A percentile compares a stretch with the other conserved stretches of the same genome.
These are phyloP conservation scores for Luperina testacea DNA, from an alignment of 2,888 invertebrate genomes.

Conservation along the genomic window DNA sequence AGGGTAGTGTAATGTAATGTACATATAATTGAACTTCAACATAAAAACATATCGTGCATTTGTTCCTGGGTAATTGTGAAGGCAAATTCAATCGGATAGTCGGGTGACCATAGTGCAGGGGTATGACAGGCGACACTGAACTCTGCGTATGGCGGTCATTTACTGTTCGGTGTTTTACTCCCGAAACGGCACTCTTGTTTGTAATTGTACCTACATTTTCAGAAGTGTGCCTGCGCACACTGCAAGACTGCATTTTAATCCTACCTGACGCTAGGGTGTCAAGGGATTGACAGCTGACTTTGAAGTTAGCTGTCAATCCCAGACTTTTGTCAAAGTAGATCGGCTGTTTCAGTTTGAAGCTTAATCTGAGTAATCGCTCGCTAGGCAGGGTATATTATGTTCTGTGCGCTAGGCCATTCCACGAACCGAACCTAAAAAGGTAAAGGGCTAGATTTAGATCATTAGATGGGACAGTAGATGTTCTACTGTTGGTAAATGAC, in stretches of 20 bases:
- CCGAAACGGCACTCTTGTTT: background rate
- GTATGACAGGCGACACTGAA: conserved; percentile 46
- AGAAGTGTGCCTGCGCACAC: no score
- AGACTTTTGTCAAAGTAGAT: background rate
- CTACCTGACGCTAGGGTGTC: background rate
- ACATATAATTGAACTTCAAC: background rate
- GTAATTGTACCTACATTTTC: conserved; percentile 10
- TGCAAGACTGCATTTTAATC: no score
- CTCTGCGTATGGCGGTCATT: conserved; percentile 38
- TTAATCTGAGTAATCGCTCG: background rate
- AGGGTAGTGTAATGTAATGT: background rate
- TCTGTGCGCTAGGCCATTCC: no score
- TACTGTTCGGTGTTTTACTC: conserved; percentile 14
- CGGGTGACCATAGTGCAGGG: conserved; percentile 34
- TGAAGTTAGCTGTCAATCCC: background rate
- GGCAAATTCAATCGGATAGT: conserved; percentile 58
- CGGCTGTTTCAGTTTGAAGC: background rate
- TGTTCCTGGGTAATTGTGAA: conserved; percentile 34
- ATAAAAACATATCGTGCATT: conserved; percentile 4
- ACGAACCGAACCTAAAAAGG: background rate
- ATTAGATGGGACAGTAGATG: background rate
- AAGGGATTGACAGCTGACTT: background rate
- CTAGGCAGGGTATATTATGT: no score
- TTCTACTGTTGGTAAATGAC: background rate
- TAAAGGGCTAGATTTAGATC: background rate